Conservation (phyloP, 2,797 vertebrate species). For the Vespertilio murinus region DNA sequence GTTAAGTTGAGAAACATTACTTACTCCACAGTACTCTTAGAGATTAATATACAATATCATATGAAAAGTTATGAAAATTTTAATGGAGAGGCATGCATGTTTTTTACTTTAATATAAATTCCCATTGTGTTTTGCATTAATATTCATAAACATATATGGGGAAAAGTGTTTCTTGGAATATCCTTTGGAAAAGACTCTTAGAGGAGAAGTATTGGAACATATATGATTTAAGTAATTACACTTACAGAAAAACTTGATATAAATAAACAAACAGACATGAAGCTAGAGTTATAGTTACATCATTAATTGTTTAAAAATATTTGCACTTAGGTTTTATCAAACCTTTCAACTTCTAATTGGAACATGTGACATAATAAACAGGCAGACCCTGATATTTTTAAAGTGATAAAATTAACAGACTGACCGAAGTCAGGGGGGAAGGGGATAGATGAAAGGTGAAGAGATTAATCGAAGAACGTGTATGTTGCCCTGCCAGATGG, state of each 20-base stretch:
- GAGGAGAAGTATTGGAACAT: neutral
- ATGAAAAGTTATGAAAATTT: neutral
- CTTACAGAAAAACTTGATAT: neutral
- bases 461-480: neutral
- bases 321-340: neutral
- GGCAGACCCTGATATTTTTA: neutral
- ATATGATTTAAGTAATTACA: neutral
- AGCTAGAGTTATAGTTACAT: neutral
- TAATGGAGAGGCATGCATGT: neutral
- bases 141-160: neutral
- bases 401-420: neutral
- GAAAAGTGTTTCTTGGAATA: neutral
- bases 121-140: neutral
- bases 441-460: neutral
- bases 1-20: neutral
- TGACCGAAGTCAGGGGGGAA: neutral
- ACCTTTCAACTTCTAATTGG: neutral
- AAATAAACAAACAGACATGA: neutral
- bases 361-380: neutral
- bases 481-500: neutral
- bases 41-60: neutral
- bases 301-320: constrained; percentile 34
- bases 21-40: neutral
- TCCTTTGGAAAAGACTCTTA: neutral
- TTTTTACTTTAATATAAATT: constrained; percentile 2